Conservation (phyloP, 2,888 invertebrate species). For the Thymelicus lineola region DNA sequence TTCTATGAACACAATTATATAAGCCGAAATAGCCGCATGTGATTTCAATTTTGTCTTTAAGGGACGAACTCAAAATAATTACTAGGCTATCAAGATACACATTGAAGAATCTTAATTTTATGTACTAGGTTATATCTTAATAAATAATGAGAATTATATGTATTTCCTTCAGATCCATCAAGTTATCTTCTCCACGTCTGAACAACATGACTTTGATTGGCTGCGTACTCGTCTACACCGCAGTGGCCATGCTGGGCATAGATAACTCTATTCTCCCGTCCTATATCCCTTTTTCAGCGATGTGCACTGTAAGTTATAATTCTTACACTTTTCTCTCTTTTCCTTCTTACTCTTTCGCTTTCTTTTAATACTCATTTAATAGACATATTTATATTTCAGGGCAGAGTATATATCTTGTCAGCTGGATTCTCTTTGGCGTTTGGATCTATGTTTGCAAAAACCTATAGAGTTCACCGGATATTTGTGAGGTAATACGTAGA, state of each 20-base stretch:
- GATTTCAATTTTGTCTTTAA: no score
- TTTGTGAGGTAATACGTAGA: conserved; percentile 87
- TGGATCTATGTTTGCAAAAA: conserved; percentile 98
- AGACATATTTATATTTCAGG: conserved; percentile 82
- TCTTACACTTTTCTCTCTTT: background rate
- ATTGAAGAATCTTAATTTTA: no score
- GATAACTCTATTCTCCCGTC: conserved; percentile 92
- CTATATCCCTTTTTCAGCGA: conserved; percentile 89
- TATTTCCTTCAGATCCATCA: conserved; percentile 89
- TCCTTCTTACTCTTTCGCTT: no score
- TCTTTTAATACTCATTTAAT: background rate
- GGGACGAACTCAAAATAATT: no score
- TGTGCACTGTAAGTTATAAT: conserved; percentile 92
- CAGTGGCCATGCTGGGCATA: conserved; percentile 93
- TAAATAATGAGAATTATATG: no score
- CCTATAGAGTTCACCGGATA: conserved; percentile 95
- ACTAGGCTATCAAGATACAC: no score
- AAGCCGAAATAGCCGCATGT: no score
- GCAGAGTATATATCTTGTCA: conserved; percentile 94
- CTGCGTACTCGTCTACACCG: conserved; percentile 95
- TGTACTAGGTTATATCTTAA: no score
- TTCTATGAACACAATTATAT: no score
- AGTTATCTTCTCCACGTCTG: conserved; percentile 95
- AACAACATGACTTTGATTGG: conserved; percentile 97
- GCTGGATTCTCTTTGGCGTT: conserved; percentile 96